phyloP scores from a whole-genome alignment of 1,140 invertebrate genomes.

The Drosophila ironensis region DNA sequence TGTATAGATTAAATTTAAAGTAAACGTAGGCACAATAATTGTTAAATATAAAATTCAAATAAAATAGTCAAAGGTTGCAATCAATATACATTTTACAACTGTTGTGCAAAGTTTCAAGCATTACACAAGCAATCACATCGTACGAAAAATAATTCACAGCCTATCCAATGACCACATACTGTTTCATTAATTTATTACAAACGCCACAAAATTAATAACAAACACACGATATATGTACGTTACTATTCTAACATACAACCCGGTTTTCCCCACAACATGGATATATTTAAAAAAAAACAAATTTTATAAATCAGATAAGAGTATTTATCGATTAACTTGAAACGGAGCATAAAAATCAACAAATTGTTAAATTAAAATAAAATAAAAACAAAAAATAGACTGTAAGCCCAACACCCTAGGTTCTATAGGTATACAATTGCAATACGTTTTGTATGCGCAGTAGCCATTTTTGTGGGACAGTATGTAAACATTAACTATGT shows the following conservation, averaged over 20 bases:
- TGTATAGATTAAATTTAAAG: constrained; percentile 66
- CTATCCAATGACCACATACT: constrained; percentile 37
- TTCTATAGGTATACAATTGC: constrained; percentile 69
- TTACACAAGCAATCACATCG: constrained; percentile 16
- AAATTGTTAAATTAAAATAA: constrained; percentile 34
- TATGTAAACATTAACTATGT: constrained; percentile 75
- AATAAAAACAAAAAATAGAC: constrained; percentile 55
- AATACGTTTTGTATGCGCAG: constrained; percentile 73
- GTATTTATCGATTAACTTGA: constrained; percentile 38
- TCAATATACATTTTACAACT: constrained; percentile 15
- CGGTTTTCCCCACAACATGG: constrained; percentile 37
- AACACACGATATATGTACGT: constrained; percentile 32
- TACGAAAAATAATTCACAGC: constrained; percentile 30
- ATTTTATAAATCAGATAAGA: constrained; percentile 19
- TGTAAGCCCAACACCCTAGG: constrained; percentile 66
- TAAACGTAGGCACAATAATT: constrained; percentile 73
- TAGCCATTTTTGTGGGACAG: constrained; percentile 74
- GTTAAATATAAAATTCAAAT: constrained; percentile 59
- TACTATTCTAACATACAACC: constrained; percentile 20
- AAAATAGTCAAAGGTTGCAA: constrained; percentile 35
- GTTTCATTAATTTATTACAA: constrained; percentile 76
- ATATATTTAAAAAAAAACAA: constrained; percentile 17
- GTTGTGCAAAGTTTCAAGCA: constrained; percentile 42
- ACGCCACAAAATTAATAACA: constrained; percentile 35
- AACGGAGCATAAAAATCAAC: constrained; percentile 41